Base-by-base conservation (phyloP, 2,888 invertebrate genomes). In the Candidula unifasciata region DNA sequence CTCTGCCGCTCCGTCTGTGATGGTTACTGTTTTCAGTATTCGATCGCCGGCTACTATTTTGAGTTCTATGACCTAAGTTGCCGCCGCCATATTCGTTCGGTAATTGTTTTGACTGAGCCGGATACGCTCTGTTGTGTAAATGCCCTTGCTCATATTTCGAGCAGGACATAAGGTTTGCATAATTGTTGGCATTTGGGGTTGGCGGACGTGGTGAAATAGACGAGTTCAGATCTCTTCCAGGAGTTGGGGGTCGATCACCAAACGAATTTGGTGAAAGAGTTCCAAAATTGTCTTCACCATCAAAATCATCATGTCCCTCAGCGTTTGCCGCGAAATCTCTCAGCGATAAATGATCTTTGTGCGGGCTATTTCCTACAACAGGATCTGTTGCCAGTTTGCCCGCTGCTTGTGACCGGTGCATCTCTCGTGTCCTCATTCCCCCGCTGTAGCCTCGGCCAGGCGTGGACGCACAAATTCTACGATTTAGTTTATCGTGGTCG, bases 181-280 rank as follows among this genome's bases (percentile, higher is more conserved):
- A 84, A 57, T 80, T 84, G 66, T 21, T 80, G 33, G 52, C 73
- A 37, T 80, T 80, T 5, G 84, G 84, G 6, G 84, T 84, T 18
- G 84, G 84, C 6, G 84, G 84, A 5, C 80, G 80, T 3, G 84
- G 84, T 8, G 84, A 80, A 10, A 35, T 54, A 37, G 74, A 74
- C 2, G 84, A 64, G 54, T 37, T 35, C 0, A 78, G 71, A 37
- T 78, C 57, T 71, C 78, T 33, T 5, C 83, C 83, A 3, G 83
- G 83, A 37, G 83, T 83, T 8, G 76, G 76, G 8, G 83, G 83
- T 60, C 60, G 33, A 30, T 83, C 83, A n/a, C 69, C 27, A 2
- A 60, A 37, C 18, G 78, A 83, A 44, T 52, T 57, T n/a, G 83
- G 83, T 35, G 83, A 83, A 2, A 83, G 60, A 18, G 37, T 54